Base-by-base conservation (phyloP, 35 echinoderm and acorn worm genomes). In the Apostichopus parvimensis region DNA sequence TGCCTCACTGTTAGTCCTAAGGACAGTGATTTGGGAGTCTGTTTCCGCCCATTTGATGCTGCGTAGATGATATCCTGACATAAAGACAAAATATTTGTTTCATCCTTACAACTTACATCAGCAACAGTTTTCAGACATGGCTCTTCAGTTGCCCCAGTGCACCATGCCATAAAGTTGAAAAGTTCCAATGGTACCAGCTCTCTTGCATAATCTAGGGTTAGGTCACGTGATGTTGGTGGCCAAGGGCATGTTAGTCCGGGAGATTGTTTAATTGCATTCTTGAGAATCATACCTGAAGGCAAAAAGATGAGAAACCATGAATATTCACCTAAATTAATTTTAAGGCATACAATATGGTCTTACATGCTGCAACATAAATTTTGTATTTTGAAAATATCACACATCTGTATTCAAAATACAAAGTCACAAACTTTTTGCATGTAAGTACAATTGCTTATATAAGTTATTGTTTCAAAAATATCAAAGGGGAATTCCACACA, bases 81-180 rank as follows among this genome's bases (percentile, higher is more conserved):
- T 6, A 93, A 17, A 5, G 55, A 68, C 17, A 95, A 45, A 45
- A 45, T 45, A 45, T 45, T 45, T 45, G 34, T 45, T 1, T 45
- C 34, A 45, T 45, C 34, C 34, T 45, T 45, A 45, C 34, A 45
- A 64, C 73, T 70, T 15, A 56, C 75, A n/a, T 57, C 34, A 11
- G 56, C 17, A 54, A 17, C 17, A 53, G 28, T 54, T n/a, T 83
- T 53, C 34, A 45, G 34, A 45, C 34, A 45, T 87, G 83, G 34
- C 60, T 91, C 87, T 53, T 28, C 54, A 73, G 77, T 73, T 13
- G 77, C 22, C 14, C 75, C 91, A 76, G 75, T 73, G 52, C 56
- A 61, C 90, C 87, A 94, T 54, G 93, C 88, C 14, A 94, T 5
- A 12, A 94, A 94, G 79, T 94, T 94, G 54, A 73, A 86, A 26